Evolutionary conservation across 2,888 invertebrate species (phyloP).

Genomic region (Norana najaformis): DNA sequence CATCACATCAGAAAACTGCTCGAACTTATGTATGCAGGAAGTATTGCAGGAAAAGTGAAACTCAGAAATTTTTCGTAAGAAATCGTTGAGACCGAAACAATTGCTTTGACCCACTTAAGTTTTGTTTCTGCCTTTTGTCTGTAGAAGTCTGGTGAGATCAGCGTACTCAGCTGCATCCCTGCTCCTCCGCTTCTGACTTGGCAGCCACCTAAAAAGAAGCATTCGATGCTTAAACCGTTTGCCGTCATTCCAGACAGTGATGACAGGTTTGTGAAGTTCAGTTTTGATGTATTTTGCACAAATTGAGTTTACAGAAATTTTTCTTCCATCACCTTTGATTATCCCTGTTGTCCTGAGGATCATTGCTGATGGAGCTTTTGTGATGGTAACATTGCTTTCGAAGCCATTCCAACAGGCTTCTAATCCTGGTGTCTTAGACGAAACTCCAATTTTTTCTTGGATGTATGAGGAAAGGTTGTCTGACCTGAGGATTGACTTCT

Average conservation of each 20-base stretch:
- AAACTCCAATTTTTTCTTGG: neutral
- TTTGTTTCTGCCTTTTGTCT: neutral
- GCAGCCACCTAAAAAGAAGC: constrained; percentile 47
- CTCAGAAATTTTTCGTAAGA: neutral
- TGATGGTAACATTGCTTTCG: too few species aligned
- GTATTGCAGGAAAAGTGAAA: neutral
- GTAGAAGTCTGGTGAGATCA: constrained; percentile 30
- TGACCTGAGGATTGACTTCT: neutral
- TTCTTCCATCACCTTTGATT: neutral
- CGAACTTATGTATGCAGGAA: too few species aligned
- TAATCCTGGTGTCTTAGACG: neutral
- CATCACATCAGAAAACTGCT: too few species aligned
- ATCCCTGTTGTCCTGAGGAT: neutral
- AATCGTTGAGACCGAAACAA: neutral
- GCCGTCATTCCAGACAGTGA: constrained; percentile 50
- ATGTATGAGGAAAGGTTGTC: neutral
- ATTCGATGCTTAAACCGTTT: constrained; percentile 46
- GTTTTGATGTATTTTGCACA: neutral
- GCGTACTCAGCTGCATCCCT: neutral
- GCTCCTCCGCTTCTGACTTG: constrained; percentile 55
- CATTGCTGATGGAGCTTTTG: too few species aligned
- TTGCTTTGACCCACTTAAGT: neutral
- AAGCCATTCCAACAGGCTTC: too few species aligned
- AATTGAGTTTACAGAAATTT: neutral
- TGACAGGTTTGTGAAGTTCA: constrained; percentile 47